These are phyloP conservation scores for Leptinotarsa peninsularis DNA, from an alignment of 2,888 invertebrate species.

Conservation along the genomic window DNA sequence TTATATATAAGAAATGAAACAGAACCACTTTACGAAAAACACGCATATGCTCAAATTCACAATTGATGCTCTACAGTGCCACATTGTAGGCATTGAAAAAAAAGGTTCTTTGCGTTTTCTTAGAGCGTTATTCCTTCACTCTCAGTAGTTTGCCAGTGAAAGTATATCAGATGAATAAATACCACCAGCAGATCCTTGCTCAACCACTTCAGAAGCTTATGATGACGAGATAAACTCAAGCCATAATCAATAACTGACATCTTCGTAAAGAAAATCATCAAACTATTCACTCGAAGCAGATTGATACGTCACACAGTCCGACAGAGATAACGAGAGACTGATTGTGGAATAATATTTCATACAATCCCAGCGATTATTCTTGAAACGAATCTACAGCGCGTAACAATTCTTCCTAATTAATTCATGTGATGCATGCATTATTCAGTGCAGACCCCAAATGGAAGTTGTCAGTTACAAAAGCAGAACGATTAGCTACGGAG, in stretches of 20 bases:
- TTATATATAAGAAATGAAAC: too few relatives aligned
- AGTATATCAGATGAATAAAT: neutral
- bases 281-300: slow-evolving; percentile 6
- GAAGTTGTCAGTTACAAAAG: slow-evolving; percentile 39
- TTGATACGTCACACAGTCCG: slow-evolving; percentile 1
- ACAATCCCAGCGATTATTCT: slow-evolving; percentile 6
- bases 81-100: too few relatives aligned
- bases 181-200: neutral
- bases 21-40: too few relatives aligned
- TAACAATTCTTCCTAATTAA: slow-evolving; percentile 35
- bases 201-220: neutral
- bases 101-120: too few relatives aligned
- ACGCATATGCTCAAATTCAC: too few relatives aligned
- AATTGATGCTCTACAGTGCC: too few relatives aligned
- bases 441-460: slow-evolving; percentile 34
- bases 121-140: too few relatives aligned
- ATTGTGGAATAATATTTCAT: slow-evolving; percentile 11
- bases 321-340: slow-evolving; percentile 16
- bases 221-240: neutral
- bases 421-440: slow-evolving; percentile 32
- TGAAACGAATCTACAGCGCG: slow-evolving; percentile 16
- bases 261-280: slow-evolving; percentile 7
- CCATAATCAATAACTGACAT: slow-evolving; percentile 16
- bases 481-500: slow-evolving; percentile 39
- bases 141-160: too few relatives aligned